Base-by-base conservation (phyloP, 2,113 vertebrate species). In the Andinoacara biseriatus region DNA sequence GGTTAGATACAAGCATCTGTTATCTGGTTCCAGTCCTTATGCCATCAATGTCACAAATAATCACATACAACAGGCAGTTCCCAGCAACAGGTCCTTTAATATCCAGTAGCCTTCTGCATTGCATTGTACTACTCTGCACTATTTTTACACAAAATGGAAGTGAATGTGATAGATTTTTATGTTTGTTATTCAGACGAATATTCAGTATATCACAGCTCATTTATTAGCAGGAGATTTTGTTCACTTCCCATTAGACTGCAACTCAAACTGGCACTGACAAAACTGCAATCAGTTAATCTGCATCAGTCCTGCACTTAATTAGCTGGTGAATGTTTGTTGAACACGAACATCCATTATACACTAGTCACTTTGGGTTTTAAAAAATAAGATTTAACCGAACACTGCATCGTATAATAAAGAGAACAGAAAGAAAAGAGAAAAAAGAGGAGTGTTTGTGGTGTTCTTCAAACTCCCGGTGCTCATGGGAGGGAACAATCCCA, bases 1-100 rank as follows among this genome's bases (percentile, higher is more conserved):
- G 91, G 91, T 92, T 90, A 90, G 93, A 92, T 90, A 87, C 87
- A 93, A 93, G 94, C 95, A 96, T 94, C 94, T 95, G 95, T 90
- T 94, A 89, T 91, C 81, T 92, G 90, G 91, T 94, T 96, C 88
- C 91, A 91, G 87, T 95, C 94, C 93, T 95, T 93, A 95, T 93
- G 93, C 91, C 90, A 92, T 93, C 90, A 89, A 86, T 92, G 92
- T 94, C 93, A 93, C 79, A 91, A 93, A 87, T 93, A 94, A 96
- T 94, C 93, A 94, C 93, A 94, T 81, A 86, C 90, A 92, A 95
- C 95, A 94, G 91, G 92, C 95, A 93, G 91, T 93, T 93, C 85
- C 82, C 80, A 85, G 86, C 83, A 77, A 86, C 82, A 86, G 82
- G 87, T 91, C 78, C 82, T 89, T 90, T n/a, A 86, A 76, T 84